Conservation (phyloP, 2,113 vertebrate species). For the Equus quagga region DNA sequence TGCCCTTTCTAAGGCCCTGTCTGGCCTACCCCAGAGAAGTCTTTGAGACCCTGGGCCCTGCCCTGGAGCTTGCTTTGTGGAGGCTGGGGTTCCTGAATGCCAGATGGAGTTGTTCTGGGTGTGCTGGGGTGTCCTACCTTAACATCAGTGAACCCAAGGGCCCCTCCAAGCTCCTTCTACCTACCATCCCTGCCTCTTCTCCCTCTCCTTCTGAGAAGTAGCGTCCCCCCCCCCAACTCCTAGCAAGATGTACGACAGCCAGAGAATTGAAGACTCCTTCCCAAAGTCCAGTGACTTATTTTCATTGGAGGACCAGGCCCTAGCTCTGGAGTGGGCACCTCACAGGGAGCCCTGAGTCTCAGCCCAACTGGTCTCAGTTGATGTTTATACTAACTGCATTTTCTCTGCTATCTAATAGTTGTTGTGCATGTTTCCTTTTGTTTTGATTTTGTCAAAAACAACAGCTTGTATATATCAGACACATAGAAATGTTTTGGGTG, state of each 20-base stretch:
- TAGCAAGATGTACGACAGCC: background rate
- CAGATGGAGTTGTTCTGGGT: background rate
- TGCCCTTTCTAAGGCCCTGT: background rate
- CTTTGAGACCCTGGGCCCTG: background rate
- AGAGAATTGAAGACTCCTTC: background rate
- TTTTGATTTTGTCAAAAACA: slow-evolving; percentile 68
- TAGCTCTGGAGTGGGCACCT: background rate
- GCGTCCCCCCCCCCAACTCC: background rate
- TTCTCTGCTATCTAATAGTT: slow-evolving; percentile 65
- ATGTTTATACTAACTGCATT: slow-evolving; percentile 60
- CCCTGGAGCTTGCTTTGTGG: background rate
- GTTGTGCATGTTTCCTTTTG: slow-evolving; percentile 54
- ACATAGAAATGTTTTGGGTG: slow-evolving; percentile 63
- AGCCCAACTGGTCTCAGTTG: slow-evolving; percentile 10
- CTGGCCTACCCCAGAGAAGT: background rate
- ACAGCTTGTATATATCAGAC: slow-evolving; percentile 67
- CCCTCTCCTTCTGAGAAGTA: background rate
- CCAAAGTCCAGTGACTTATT: background rate
- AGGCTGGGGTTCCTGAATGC: background rate
- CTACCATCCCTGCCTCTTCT: background rate
- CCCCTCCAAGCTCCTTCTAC: background rate
- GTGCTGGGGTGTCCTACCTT: background rate
- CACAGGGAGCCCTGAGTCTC: background rate
- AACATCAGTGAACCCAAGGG: background rate
- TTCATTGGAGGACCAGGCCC: slow-evolving; percentile 16